Evolutionary conservation across 2,888 invertebrate genomes (phyloP), one percentile per base, ranked within the genome.

Genomic region (Neria commutata): DNA sequence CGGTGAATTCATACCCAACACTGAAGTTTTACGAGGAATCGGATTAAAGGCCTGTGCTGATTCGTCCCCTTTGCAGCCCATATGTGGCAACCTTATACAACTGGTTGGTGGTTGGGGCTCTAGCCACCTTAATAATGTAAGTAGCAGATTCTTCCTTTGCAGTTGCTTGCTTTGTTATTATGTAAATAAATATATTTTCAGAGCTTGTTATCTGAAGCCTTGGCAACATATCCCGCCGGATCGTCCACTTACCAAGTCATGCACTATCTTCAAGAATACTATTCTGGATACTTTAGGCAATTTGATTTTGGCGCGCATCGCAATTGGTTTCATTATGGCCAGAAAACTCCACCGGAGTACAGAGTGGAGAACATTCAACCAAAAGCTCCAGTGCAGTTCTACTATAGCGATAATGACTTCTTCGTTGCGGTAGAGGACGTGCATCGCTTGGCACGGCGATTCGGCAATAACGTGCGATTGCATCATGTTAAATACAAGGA

Each of bases 1-100:
- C 10, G 56, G 85, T 23, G 88, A 90, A 69, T 87, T 91, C 58
- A 63, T 86, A 52, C 89, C 89, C 1, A 85, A 83, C 46, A 78
- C 66, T 48, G 73, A 70, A 1, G 75, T 88, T 2, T 73, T 83
- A 65, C 77, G 78, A 1, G 74, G 81, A 0, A 78, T 84, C 10
- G 85, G 84, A 0, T 70, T 82, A 57, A 52, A 78, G 0, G 48
- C 0, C 0, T 89, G 89, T 67, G 56, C 55, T 1, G 64, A 61
- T 58, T 46, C 45, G 3, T 64, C 67, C 1, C 0, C 29, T 1
- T 65, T 61, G n/a, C 57, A 66, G 16, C 47, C 60, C 2, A 45
- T 68, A 42, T 71, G 70, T 40, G 23, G 26, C 4, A 69, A 68
- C 56, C 14, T 63, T 2, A 40, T 69, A 1, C 69, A 69, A 23